Evolutionary conservation across 92 coral and sea anemone genomes (phyloP), one percentile per base, ranked within the genome.

Genomic region (Nematostella vectensis): DNA sequence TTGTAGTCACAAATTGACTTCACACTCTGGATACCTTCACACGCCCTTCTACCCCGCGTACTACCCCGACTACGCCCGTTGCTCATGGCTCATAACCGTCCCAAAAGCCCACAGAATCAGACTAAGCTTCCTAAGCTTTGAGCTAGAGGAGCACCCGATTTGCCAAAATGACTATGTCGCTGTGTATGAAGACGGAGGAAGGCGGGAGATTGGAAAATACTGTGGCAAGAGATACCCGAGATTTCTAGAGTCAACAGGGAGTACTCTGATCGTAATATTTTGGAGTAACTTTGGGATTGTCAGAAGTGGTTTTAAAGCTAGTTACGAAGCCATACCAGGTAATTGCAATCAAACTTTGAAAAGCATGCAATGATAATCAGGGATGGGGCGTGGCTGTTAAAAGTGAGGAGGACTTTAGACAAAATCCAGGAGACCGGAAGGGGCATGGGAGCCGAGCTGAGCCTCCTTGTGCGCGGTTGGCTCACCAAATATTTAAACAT

Each of bases 161-260:
- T 83, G 94, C 17, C 42, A 21, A 0, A 79, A 61, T 9, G 94
- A 83, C 30, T 74, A 51, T 55, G 70, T 83, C 19, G 47, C 60
- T 12, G 62, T 80, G 0, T 80, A 60, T 9, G 72, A 67, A 27
- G 65, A 70, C 61, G 28, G 28, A 1, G 45, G 4, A 23, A 61
- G 25, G 6, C 24, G 58, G 31, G 58, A 13, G 62, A 28, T 64
- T 22, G 94, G 94, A 1, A 69, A 67, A 66, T 84, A 74, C 23
- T 84, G 94, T 44, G 94, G 94, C 10, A 60, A 58, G 4, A 43
- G 87, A 31, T 69, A 68, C 57, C 94, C 94, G 22, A 54, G 45
- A 43, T 84, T 84, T 47, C 65, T 84, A 23, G 73, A 75, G 29
- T 84, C 87, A 27, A 64, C 80, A 3, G 77, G 88, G 31, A 74